Base-by-base conservation (phyloP, 2,113 vertebrate genomes). In the Hypanus sabinus region DNA sequence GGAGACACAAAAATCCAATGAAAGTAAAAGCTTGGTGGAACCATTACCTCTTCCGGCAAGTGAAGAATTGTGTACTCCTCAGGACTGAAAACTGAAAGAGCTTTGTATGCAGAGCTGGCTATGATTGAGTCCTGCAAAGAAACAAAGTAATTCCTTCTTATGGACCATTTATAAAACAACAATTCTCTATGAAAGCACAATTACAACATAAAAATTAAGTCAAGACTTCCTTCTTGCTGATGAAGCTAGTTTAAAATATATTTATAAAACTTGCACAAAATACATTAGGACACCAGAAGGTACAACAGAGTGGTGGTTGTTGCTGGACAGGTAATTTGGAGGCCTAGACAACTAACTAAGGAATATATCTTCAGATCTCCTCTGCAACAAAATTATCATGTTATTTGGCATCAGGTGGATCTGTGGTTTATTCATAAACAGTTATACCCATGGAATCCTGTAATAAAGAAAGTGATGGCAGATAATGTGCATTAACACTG, bases 21-120 rank as follows among this genome's bases (percentile, higher is more conserved):
- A 73, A 93, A 22, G n/a, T 73, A 36, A 73, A 93, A 11, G 24
- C 73, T 30, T 73, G 20, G 20, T 27, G 24, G 1, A 30, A 30
- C 0, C 27, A 95, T 90, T 96, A 99, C 99, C 96, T 97, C 95
- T 94, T 97, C 97, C 36, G 99, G 99, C 88, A 99, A 97, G 95
- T 98, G 97, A 94, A 97, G 96, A 80, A 99, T 90, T 27, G 95
- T 98, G 94, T 99, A 97, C 1, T 96, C 98, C 22, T 94, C 95
- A 27, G 97, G 96, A 75, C 95, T 94, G 94, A 99, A 99, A 5
- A 95, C 96, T 0, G 98, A 97, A 46, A 99, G 96, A n/a, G 98
- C 97, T 95, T 95, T 98, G 96, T 98, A 99, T 7, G 98, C 98
- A 85, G 98, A 97, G 94, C 95, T 96, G 87, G 97, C 96, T 94